Base-by-base conservation (phyloP, 2,113 vertebrate genomes). In the Cephalopterus ornatus region DNA sequence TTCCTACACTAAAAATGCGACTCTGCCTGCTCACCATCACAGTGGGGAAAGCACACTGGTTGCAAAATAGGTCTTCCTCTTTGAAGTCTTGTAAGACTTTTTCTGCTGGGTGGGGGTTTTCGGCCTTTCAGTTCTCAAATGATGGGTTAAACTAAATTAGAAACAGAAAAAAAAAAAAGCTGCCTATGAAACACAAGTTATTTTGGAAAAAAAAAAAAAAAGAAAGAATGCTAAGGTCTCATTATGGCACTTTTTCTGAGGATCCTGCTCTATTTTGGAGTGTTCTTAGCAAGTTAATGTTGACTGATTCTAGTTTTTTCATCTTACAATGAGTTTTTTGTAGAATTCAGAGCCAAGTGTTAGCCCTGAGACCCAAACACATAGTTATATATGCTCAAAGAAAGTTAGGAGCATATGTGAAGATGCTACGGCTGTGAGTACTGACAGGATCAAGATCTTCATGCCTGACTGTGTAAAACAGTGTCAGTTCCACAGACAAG, bases 41-140 rank as follows among this genome's bases (percentile, higher is more conserved):
- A 8, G 27, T 63, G 61, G 30, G 35, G 24, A 89, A 95, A 95
- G 47, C 41, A 89, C 47, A 11, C 42, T 30, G 59, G 35, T 81
- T 96, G 79, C 81, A 93, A 94, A 95, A 92, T 2, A 84, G 33
- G 4, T 23, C 46, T 96, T 97, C 78, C 79, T 93, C 59, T 92
- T 96, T 72, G 59, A 61, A 88, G 59, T 79, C 89, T 62, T 55
- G 24, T 62, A 85, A 89, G 77, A 53, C 44, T 84, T 96, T 93
- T 58, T 53, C 52, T 96, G 27, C 71, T 83, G 81, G 63, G 63
- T 77, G 93, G 91, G 55, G 85, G 73, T 67, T 94, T 96, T 91
- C 56, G 92, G 85, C 49, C 19, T 84, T 74, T 89, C 35, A 76
- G 50, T 52, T 77, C n/a, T 85, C 72, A 79, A 41, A 76, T 41